A percentile compares a stretch with the other conserved stretches of the same genome.
Conservation (phyloP, 2,888 invertebrate species). For the Tachystola acroxantha region DNA sequence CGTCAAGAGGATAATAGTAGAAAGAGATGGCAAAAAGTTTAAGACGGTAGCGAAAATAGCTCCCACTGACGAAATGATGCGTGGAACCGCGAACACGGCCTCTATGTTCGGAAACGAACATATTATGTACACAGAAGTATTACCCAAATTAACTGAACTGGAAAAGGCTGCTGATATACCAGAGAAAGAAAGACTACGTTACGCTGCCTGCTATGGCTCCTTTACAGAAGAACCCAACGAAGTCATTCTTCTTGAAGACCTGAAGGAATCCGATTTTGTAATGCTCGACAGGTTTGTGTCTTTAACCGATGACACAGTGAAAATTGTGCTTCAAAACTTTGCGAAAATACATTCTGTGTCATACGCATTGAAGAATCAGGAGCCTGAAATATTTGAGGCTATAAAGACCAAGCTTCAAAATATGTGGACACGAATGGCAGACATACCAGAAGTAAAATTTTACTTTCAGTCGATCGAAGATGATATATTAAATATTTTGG, state of each 20-base stretch:
- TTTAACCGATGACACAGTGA: constrained; percentile 13
- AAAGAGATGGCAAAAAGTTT: constrained; percentile 21
- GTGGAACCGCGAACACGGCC: not conserved
- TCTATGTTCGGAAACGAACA: not conserved
- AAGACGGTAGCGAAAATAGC: constrained; percentile 23
- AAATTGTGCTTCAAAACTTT: constrained; percentile 26
- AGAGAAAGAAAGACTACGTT: constrained; percentile 23
- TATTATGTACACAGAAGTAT: constrained; percentile 27
- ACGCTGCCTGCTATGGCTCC: constrained; percentile 32
- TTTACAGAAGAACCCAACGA: constrained; percentile 27
- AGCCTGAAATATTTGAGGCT: constrained; percentile 21
- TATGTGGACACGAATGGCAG: constrained; percentile 7
- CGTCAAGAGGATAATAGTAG: constrained; percentile 22
- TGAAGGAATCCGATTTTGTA: constrained; percentile 21
- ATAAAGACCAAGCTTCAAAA: constrained; percentile 16
- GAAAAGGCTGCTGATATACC: constrained; percentile 23
- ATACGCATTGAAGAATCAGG: constrained; percentile 28
- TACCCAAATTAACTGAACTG: constrained; percentile 29
- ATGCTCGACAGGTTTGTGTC: constrained; percentile 27
- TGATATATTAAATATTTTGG: constrained; percentile 1
- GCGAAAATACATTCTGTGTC: constrained; percentile 32
- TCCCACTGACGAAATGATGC: not conserved
- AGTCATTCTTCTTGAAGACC: constrained; percentile 38
- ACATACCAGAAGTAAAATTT: not conserved
- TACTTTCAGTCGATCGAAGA: constrained; percentile 8